Evolutionary conservation across 2,888 invertebrate species (phyloP).

Genomic region (Nymphalis urticae): DNA sequence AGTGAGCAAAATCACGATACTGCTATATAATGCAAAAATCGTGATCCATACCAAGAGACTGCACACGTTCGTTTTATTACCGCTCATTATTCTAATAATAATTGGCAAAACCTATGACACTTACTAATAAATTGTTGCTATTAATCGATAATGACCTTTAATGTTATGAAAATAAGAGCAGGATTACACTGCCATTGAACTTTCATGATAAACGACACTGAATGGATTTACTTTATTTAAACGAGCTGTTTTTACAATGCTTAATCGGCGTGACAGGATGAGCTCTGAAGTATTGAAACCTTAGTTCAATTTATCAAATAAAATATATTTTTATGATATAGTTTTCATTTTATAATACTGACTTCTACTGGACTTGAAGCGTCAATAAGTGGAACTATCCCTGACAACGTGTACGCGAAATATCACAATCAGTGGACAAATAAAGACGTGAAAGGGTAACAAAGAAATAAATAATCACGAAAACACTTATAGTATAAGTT

Average conservation of each 20-base stretch:
- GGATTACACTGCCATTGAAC: slow-evolving; percentile 1
- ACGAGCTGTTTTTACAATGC: neutral
- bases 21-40: slow-evolving; percentile 55
- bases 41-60: slow-evolving; percentile 53
- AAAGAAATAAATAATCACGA: neutral
- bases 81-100: slow-evolving; percentile 55
- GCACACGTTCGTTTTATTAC: slow-evolving; percentile 53
- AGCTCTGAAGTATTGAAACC: too few species aligned
- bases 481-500: too few species aligned
- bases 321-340: too few species aligned
- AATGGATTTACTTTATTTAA: neutral
- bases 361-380: too few species aligned
- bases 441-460: too few species aligned
- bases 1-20: slow-evolving; percentile 28
- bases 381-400: too few species aligned
- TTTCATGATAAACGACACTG: neutral
- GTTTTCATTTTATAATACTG: too few species aligned
- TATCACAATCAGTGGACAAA: too few species aligned
- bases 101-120: slow-evolving; percentile 44
- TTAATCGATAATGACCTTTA: neutral
- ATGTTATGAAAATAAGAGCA: neutral
- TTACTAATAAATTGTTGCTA: neutral
- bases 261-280: neutral
- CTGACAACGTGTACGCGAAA: too few species aligned
- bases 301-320: too few species aligned